Percentiles rank a stretch among this genome's conserved stretches.
phyloP scores from a whole-genome alignment of 2,888 invertebrate species.

The Lithosia quadra region DNA sequence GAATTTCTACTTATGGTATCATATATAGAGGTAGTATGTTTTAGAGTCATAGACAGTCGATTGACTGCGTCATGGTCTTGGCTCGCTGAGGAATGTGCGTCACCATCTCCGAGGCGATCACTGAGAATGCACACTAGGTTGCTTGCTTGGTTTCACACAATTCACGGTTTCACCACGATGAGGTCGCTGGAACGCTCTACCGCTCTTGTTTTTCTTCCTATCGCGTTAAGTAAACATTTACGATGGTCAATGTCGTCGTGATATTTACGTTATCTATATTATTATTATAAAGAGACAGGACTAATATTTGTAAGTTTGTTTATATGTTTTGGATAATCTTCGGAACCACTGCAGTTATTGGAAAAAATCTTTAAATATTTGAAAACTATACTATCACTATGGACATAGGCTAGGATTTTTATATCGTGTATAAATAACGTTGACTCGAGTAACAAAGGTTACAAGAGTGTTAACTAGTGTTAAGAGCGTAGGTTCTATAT shows the following conservation, averaged over 20 bases:
- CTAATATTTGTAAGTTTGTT: too few relatives aligned
- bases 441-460: too few relatives aligned
- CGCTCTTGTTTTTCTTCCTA: background rate
- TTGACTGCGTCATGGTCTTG: slow-evolving; percentile 43
- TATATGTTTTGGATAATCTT: too few relatives aligned
- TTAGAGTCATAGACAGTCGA: slow-evolving; percentile 18
- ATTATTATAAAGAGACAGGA: background rate
- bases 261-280: background rate
- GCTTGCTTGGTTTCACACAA: slow-evolving; percentile 1
- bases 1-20: slow-evolving; percentile 40
- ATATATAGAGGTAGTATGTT: slow-evolving; percentile 25
- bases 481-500: background rate
- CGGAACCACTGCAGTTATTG: too few relatives aligned
- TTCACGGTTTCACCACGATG: slow-evolving; percentile 37
- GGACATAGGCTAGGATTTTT: too few relatives aligned
- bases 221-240: background rate
- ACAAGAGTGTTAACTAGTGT: too few relatives aligned
- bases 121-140: slow-evolving; percentile 37
- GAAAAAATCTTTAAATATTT: too few relatives aligned
- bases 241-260: background rate
- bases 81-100: slow-evolving; percentile 36
- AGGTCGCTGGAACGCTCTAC: slow-evolving; percentile 18
- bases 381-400: too few relatives aligned
- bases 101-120: slow-evolving; percentile 31
- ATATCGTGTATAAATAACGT: too few relatives aligned